Evolutionary conservation across 2,888 invertebrate species (phyloP).

Genomic region (Podabrus alpinus): DNA sequence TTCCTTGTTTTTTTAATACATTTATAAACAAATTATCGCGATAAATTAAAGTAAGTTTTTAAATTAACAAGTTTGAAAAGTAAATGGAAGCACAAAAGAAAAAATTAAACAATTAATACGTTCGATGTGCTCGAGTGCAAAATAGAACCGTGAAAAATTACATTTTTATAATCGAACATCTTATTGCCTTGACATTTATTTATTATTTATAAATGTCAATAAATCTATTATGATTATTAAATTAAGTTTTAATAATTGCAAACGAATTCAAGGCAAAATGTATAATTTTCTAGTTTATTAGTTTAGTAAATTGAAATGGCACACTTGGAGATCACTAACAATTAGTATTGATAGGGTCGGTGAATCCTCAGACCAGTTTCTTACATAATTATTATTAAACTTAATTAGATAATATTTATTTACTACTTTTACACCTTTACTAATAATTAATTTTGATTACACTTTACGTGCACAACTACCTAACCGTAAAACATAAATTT

Average conservation of each 20-base stretch:
- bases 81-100: background rate
- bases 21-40: slow-evolving; percentile 16
- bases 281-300: background rate
- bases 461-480: background rate
- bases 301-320: background rate
- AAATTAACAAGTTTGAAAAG: background rate
- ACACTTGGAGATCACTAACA: background rate
- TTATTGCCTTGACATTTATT: background rate
- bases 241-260: background rate
- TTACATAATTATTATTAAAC: background rate
- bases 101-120: background rate
- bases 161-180: background rate
- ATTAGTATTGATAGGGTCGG: background rate
- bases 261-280: background rate
- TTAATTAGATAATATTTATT: background rate
- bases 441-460: background rate
- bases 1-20: slow-evolving; percentile 13
- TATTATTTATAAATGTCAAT: background rate
- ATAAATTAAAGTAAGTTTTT: slow-evolving; percentile 9
- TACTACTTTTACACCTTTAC: background rate
- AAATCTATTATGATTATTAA: background rate
- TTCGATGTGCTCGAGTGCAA: background rate
- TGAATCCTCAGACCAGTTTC: background rate
- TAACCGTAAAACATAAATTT: background rate
- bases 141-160: background rate